Evolutionary conservation across 2,888 invertebrate species (phyloP), one percentile per base, ranked within the genome.

Genomic region (Apamea epomidion): DNA sequence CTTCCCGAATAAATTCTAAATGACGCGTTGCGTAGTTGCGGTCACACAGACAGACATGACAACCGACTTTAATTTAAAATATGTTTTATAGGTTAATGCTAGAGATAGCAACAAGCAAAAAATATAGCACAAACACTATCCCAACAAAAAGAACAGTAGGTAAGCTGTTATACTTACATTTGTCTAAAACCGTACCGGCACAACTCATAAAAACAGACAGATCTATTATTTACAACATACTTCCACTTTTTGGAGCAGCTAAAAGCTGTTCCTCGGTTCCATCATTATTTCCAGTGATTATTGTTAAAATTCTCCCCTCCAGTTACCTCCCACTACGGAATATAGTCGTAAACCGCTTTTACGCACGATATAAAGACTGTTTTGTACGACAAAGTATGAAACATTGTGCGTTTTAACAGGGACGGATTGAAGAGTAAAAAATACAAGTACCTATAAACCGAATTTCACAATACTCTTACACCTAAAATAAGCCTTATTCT

Each of bases 291-390:
- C 73, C 75, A 83, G 80, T 82, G 88, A 88, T 88, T 87, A 85
- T 88, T 85, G 88, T 83, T 82, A 79, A 78, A 81, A 81, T 79
- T 69, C 64, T 65, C 76, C 71, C 62, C 79, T 51, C 51, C 74
- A 73, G 68, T 76, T 72, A 70, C 73, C 67, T 74, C 72, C 72
- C 65, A 45, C 65, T 54, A 45, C 68, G 76, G 70, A 82, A 88
- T 72, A 78, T 79, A 80, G 87, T 84, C 87, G 85, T 91, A 91
- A 91, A 91, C 82, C 82, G 87, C 80, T 88, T 91, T 91, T 88
- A 91, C 82, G 91, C 85, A 88, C 86, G 76, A 90, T 87, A 87
- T 89, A 89, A 89, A 90, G 82, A 81, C 80, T 81, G 71, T 87
- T 91, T 86, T 88, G 87, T 87, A 87, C 82, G 80, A 90, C 90